Base-by-base conservation (phyloP, 2,888 invertebrate species). In the Heteromyza rotundicornis region DNA sequence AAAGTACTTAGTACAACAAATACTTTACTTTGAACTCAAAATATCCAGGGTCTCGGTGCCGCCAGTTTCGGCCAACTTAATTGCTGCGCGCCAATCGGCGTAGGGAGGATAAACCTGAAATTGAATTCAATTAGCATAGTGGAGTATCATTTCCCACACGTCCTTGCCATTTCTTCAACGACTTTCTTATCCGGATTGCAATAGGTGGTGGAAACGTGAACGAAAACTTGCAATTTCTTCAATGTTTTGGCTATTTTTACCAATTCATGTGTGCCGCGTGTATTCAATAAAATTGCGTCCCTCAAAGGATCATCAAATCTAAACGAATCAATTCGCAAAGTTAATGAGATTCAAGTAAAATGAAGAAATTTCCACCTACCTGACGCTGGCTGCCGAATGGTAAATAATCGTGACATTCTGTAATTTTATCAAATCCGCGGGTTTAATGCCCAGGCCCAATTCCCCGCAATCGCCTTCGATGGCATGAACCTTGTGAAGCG, bases 191-290 rank as follows among this genome's bases (percentile, higher is more conserved):
- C 90, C 3, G 92, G 91, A 81, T 96, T 94, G 7, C 92, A 89
- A 80, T 94, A 96, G 0, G 94, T 92, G 0, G 96, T 95, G 0
- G 95, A 95, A 0, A 95, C 89, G 80, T 96, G 95, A 1, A 94
- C 84, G 10, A 93, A 83, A 0, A 86, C 87, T 88, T 89, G 80
- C 0, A 78, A 74, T 19, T 79, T 67, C 14, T 85, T 85, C 69
- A 89, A 84, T 35, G 85, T 84, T 51, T 86, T 81, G 0, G 88
- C 89, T 3, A 92, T 80, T 24, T 87, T 85, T 2, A 89, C 84
- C 1, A 89, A 73, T 73, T 91, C 89, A 44, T 87, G 84, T 0
- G 91, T 89, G 0, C 90, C 89, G 56, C 88, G 83, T 0, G 89
- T 86, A 63, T 92, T 92, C 67, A 88, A 70, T 2, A 88, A 79